phyloP scores from a whole-genome alignment of 2,797 vertebrate species.

The Notolepis coatsorum region DNA sequence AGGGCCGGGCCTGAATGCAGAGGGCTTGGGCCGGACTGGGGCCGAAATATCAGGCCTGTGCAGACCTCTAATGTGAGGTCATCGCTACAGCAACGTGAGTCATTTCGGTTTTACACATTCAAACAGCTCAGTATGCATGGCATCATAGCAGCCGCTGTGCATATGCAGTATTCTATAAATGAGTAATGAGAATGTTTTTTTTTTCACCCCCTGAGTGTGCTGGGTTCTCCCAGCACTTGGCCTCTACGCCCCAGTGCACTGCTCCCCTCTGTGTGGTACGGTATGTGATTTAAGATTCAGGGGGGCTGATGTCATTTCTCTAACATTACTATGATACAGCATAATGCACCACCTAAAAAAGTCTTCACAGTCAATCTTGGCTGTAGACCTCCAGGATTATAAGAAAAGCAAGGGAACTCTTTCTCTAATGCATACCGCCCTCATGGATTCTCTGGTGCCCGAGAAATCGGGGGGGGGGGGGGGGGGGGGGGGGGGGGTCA shows the following conservation, averaged over 20 bases:
- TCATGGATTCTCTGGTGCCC: no score
- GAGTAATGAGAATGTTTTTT: conserved; percentile 54
- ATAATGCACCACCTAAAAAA: conserved; percentile 5
- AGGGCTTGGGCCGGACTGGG: no score
- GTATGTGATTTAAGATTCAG: not conserved
- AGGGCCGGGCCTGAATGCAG: no score
- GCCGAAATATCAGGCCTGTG: no score
- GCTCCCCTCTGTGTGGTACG: not conserved
- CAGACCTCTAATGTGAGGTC: conserved; percentile 16
- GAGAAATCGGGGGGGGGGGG: no score
- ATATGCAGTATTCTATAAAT: conserved; percentile 46
- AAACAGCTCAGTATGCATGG: conserved; percentile 23
- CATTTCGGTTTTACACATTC: conserved; percentile 18
- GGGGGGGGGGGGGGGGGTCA: no score
- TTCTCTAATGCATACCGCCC: no score
- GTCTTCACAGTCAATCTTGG: not conserved
- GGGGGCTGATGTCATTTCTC: conserved; percentile 38
- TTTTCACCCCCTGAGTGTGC: conserved; percentile 38
- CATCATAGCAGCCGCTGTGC: conserved; percentile 39
- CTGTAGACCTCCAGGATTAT: no score
- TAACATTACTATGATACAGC: conserved; percentile 7
- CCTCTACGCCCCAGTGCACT: conserved; percentile 28
- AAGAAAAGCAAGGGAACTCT: no score
- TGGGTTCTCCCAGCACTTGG: conserved; percentile 30
- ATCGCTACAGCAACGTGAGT: conserved; percentile 36